These are phyloP conservation scores for Hemistola chrysoprasaria DNA, from an alignment of 2,888 invertebrate species.

Conservation along the genomic window DNA sequence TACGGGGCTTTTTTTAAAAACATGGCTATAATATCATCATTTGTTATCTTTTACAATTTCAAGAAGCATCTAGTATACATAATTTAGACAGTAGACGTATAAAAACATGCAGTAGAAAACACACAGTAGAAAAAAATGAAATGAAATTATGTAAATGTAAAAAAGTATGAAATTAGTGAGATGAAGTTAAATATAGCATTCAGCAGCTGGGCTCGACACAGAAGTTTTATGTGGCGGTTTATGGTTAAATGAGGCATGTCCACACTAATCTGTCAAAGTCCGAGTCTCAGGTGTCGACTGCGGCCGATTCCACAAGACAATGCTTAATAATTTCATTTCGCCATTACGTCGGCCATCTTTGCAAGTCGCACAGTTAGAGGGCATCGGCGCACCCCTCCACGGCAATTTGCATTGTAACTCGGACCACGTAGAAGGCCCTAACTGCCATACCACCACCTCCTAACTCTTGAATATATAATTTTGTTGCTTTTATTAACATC, in stretches of 20 bases:
- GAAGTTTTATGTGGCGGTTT: too few relatives aligned
- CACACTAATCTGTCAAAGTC: conserved; percentile 54
- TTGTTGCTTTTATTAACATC: conserved; percentile 81
- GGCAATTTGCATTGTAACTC: conserved; percentile 82
- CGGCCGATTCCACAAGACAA: conserved; percentile 82
- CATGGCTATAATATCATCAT: too few relatives aligned
- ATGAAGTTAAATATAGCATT: too few relatives aligned
- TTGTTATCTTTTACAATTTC: too few relatives aligned
- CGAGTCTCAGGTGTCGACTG: conserved; percentile 80
- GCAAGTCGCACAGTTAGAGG: conserved; percentile 79
- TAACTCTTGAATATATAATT: conserved; percentile 82
- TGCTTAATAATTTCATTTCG: conserved; percentile 83
- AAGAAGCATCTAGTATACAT: too few relatives aligned
- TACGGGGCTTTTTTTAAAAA: too few relatives aligned
- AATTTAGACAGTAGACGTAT: too few relatives aligned
- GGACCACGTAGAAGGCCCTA: conserved; percentile 79
- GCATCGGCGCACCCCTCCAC: conserved; percentile 78
- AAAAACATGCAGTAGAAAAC: too few relatives aligned
- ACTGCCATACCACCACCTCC: conserved; percentile 78
- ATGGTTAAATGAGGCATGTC: conserved; percentile 50
- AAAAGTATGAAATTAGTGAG: too few relatives aligned
- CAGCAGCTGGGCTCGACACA: too few relatives aligned
- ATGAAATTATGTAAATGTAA: too few relatives aligned
- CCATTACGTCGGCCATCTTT: conserved; percentile 81
- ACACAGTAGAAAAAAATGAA: too few relatives aligned